A percentile compares a stretch with the other conserved stretches of the same genome.
phyloP scores from a whole-genome alignment of 1,140 invertebrate genomes.

The Drosophila subobscura region DNA sequence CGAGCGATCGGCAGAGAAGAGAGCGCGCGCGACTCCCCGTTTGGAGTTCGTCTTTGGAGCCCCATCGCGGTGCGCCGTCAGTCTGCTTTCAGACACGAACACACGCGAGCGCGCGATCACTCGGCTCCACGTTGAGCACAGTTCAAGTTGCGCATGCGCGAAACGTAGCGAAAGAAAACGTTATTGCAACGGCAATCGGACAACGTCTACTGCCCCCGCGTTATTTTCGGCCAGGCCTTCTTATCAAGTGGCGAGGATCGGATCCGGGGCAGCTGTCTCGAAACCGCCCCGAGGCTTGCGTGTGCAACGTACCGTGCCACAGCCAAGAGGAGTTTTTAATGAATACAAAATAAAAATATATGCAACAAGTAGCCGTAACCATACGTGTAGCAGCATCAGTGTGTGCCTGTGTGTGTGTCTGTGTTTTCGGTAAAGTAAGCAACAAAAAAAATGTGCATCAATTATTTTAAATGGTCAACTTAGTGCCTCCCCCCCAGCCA shows the following conservation, averaged over 20 bases:
- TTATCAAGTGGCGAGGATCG: conserved; percentile 62
- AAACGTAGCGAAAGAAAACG: conserved; percentile 1
- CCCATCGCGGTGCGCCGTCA: conserved; percentile 26
- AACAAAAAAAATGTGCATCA: conserved; percentile 56
- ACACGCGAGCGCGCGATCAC: conserved; percentile 10
- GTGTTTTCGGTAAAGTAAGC: conserved; percentile 20
- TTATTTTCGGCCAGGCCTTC: conserved; percentile 13
- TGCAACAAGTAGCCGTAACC: no score
- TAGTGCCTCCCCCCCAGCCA: conserved; percentile 16
- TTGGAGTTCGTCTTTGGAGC: conserved; percentile 41
- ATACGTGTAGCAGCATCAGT: conserved; percentile 1
- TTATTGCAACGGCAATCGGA: conserved; percentile 1
- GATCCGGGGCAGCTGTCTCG: conserved; percentile 30
- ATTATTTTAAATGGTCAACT: conserved; percentile 65
- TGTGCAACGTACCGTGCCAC: conserved; percentile 41
- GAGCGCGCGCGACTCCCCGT: conserved; percentile 13
- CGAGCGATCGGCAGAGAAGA: conserved; percentile 1
- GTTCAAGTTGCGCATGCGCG: conserved; percentile 33
- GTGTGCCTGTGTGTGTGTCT: conserved; percentile 9
- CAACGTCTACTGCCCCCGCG: conserved; percentile 17
- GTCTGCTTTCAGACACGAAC: conserved; percentile 21
- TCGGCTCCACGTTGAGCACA: conserved; percentile 20
- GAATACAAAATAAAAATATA: conserved; percentile 15
- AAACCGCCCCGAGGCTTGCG: conserved; percentile 2
- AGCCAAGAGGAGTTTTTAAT: conserved; percentile 27